phyloP scores from a whole-genome alignment of 2,797 vertebrate genomes.

The Sebastes variabilis region DNA sequence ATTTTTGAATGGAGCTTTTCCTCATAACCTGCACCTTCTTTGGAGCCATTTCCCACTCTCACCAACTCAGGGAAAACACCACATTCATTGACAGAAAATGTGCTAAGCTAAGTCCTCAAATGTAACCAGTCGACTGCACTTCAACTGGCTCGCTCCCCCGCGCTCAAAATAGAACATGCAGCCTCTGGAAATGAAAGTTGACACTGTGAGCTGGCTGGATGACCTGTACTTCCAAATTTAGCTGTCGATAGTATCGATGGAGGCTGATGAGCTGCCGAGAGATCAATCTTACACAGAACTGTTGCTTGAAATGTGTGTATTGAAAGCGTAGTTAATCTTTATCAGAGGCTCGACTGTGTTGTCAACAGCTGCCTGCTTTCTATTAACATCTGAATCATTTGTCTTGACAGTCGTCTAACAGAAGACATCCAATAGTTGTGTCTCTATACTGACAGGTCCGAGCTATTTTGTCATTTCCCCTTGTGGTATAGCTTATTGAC shows the following conservation, averaged over 20 bases:
- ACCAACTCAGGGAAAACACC: constrained; percentile 11
- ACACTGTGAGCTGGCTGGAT: constrained; percentile 64
- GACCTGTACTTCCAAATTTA: constrained; percentile 69
- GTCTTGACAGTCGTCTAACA: constrained; percentile 27
- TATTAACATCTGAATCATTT: constrained; percentile 42
- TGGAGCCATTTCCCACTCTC: constrained; percentile 71
- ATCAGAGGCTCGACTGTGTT: constrained; percentile 28
- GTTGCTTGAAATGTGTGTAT: constrained; percentile 20
- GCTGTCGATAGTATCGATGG: constrained; percentile 54
- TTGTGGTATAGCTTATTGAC: constrained; percentile 23
- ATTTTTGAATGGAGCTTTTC: constrained; percentile 8
- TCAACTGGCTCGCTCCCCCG: constrained; percentile 34
- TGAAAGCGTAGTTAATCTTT: constrained; percentile 26
- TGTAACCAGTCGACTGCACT: constrained; percentile 55
- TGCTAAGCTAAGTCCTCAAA: constrained; percentile 47
- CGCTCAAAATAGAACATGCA: constrained; percentile 70
- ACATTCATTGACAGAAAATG: constrained; percentile 53
- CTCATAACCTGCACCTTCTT: constrained; percentile 73
- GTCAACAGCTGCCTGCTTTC: constrained; percentile 31
- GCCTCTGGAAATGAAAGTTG: constrained; percentile 73
- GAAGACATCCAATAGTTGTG: constrained; percentile 27
- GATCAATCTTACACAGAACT: constrained; percentile 17
- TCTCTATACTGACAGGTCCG: constrained; percentile 23
- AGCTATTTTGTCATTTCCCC: constrained; percentile 12
- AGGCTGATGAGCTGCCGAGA: constrained; percentile 47